Evolutionary conservation across 1,140 invertebrate species (phyloP).

Genomic region (Lordiphosa mommai): DNA sequence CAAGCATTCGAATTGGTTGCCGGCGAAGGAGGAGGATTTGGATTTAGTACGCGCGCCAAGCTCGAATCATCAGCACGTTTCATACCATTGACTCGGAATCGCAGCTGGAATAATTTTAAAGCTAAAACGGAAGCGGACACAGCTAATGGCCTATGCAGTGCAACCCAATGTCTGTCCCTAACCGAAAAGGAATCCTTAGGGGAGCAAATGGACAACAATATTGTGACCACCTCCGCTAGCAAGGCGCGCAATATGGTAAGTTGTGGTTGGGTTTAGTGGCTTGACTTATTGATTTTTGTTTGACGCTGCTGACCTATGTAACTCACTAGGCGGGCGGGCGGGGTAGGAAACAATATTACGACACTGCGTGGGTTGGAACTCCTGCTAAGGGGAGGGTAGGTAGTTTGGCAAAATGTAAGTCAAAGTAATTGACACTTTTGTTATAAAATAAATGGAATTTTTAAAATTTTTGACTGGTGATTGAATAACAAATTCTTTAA

Average conservation of each 20-base stretch:
- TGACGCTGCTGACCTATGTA: constrained; percentile 59
- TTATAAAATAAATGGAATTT: too few species aligned
- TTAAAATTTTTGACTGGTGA: too few species aligned
- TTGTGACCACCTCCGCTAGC: constrained; percentile 29
- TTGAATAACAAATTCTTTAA: too few species aligned
- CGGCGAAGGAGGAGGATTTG: constrained; percentile 39
- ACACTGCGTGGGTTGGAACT: constrained; percentile 8
- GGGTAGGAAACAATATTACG: constrained; percentile 17
- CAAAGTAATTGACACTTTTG: neutral
- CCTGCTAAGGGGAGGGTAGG: neutral
- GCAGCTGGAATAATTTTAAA: constrained; percentile 57
- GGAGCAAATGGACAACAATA: constrained; percentile 6
- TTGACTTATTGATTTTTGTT: constrained; percentile 61
- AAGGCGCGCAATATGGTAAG: constrained; percentile 70
- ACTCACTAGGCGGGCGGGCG: constrained; percentile 15
- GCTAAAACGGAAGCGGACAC: constrained; percentile 22
- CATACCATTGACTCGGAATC: constrained; percentile 45
- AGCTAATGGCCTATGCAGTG: constrained; percentile 41
- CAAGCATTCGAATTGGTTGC: constrained; percentile 1
- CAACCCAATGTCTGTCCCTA: constrained; percentile 33
- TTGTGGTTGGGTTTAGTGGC: constrained; percentile 7
- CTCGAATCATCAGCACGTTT: constrained; percentile 28
- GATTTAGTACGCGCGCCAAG: constrained; percentile 67
- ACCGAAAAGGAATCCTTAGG: constrained; percentile 13
- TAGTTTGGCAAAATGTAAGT: neutral